phyloP scores from a whole-genome alignment of 2,113 vertebrate species.

The Pontoporia blainvillei region DNA sequence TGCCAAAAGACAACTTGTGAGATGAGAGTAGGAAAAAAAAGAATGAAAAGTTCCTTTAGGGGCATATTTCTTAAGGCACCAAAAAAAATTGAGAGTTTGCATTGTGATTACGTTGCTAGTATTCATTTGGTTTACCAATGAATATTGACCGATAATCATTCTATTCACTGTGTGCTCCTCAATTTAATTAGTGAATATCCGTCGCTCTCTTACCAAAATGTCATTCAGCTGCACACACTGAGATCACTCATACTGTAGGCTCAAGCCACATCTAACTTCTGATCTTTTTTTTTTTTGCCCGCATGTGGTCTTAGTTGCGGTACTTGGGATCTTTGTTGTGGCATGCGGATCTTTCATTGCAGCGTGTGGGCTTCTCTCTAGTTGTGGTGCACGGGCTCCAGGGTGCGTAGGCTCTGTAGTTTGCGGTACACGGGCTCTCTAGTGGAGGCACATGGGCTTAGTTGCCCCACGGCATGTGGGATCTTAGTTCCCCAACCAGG shows the following conservation, averaged over 20 bases:
- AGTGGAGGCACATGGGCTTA: too few relatives aligned
- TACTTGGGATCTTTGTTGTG: too few relatives aligned
- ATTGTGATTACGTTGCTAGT: background rate
- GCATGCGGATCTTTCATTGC: too few relatives aligned
- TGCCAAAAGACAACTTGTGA: background rate
- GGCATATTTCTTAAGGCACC: background rate
- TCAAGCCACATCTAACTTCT: background rate
- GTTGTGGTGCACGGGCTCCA: too few relatives aligned
- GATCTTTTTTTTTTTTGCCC: background rate
- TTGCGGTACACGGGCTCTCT: too few relatives aligned
- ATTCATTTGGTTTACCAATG: background rate
- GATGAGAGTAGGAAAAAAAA: background rate
- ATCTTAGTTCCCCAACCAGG: too few relatives aligned
- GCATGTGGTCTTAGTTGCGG: too few relatives aligned
- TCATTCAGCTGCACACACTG: background rate
- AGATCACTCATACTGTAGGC: background rate
- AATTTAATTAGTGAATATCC: background rate
- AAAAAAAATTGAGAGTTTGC: background rate
- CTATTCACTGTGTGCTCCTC: background rate
- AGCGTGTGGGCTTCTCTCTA: too few relatives aligned
- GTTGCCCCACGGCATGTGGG: too few relatives aligned
- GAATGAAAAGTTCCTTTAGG: background rate
- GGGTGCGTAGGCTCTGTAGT: too few relatives aligned
- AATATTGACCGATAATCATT: background rate
- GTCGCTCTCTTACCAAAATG: background rate